Evolutionary conservation across 1,140 invertebrate species (phyloP).

Genomic region (Sarcophaga peregrina): DNA sequence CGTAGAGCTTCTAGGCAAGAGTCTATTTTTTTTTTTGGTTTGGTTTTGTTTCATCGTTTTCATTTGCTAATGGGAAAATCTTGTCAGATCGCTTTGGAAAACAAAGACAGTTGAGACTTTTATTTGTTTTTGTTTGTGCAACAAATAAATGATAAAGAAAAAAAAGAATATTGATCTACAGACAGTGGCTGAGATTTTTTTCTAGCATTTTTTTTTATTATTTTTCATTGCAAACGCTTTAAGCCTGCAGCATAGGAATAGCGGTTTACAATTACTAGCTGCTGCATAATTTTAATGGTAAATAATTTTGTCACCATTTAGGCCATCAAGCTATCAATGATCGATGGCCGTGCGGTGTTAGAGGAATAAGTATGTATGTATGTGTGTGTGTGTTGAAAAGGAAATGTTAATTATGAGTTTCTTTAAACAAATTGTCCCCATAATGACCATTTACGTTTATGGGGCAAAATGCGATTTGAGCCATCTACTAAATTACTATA

Average conservation of each 20-base stretch:
- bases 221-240: background rate
- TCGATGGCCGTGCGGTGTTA: background rate
- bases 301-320: constrained; percentile 25
- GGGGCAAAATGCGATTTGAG: background rate
- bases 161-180: too few relatives aligned
- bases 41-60: background rate
- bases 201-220: background rate
- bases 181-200: background rate
- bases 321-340: background rate
- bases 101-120: constrained; percentile 30
- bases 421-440: constrained; percentile 10
- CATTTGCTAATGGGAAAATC: constrained; percentile 36
- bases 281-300: background rate
- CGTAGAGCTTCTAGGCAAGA: constrained; percentile 15
- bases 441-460: background rate
- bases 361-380: too few relatives aligned
- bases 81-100: constrained; percentile 31
- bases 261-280: background rate
- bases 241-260: background rate
- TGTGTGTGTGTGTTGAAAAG: background rate
- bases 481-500: constrained; percentile 1
- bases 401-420: background rate
- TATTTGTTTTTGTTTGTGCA: background rate
- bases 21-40: background rate
- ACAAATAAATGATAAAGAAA: too few relatives aligned